These are phyloP conservation scores for Aphelenchoides fujianensis DNA, from an alignment of 1,140 invertebrate species.

Conservation along the genomic window DNA sequence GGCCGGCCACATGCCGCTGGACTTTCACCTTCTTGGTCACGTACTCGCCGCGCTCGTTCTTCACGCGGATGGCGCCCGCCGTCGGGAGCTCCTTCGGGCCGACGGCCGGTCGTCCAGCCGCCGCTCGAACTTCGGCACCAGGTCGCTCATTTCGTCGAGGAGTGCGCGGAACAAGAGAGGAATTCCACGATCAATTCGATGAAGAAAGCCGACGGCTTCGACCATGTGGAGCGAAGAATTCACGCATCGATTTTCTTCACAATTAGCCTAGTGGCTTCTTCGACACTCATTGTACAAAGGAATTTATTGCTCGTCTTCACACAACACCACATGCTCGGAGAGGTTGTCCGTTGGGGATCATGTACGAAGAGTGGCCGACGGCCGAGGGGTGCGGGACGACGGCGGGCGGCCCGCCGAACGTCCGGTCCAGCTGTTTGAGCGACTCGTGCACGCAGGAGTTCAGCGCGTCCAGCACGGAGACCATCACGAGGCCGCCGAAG, in stretches of 20 bases:
- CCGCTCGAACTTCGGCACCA: too few species aligned
- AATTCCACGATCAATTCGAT: too few species aligned
- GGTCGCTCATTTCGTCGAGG: too few species aligned
- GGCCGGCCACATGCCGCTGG: background rate
- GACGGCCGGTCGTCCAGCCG: background rate
- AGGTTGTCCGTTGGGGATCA: background rate
- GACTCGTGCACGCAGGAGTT: conserved; percentile 41
- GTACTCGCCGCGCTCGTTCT: background rate
- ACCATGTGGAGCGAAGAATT: too few species aligned
- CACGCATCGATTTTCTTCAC: too few species aligned
- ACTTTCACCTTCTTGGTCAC: background rate
- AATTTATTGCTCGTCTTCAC: too few species aligned
- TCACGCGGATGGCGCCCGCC: background rate
- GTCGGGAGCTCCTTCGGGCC: background rate
- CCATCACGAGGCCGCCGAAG: conserved; percentile 42
- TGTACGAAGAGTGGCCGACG: too few species aligned
- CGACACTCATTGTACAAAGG: too few species aligned
- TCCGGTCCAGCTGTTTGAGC: conserved; percentile 42
- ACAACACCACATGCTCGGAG: too few species aligned
- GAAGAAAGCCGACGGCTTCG: too few species aligned
- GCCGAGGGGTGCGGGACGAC: background rate
- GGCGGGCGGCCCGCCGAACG: conserved; percentile 14
- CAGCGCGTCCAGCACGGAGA: conserved; percentile 41
- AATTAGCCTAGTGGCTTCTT: too few species aligned
- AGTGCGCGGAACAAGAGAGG: too few species aligned